These are phyloP conservation scores for Egretta garzetta DNA, from an alignment of 2,113 vertebrate genomes.

Conservation along the genomic window DNA sequence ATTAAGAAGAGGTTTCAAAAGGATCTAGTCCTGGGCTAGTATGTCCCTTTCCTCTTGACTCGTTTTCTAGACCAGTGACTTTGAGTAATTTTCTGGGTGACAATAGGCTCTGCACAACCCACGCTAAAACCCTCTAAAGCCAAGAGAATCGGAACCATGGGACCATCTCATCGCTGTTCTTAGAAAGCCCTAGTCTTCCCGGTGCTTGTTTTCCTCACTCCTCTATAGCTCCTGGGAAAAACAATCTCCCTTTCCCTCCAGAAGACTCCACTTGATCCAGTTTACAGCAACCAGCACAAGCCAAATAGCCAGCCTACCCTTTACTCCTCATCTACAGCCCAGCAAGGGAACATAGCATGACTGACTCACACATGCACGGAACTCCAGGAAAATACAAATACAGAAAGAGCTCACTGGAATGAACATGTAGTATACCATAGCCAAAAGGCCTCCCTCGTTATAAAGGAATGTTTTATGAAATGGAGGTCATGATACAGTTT, in stretches of 20 bases:
- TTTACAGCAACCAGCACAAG: neutral
- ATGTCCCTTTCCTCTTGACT: neutral
- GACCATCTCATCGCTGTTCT: neutral
- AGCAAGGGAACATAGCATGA: neutral
- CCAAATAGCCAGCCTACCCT: neutral
- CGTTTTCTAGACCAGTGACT: neutral
- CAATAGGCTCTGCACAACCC: neutral
- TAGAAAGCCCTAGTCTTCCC: neutral
- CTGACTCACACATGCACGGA: fast-evolving
- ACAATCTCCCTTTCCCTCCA: neutral
- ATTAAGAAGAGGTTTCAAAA: neutral
- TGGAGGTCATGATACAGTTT: neutral
- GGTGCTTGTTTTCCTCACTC: neutral
- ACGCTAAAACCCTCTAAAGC: neutral
- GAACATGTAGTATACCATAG: neutral
- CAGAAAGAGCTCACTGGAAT: neutral
- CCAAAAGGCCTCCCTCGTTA: neutral
- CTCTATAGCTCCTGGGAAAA: neutral
- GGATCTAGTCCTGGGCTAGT: neutral
- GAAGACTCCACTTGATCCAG: neutral
- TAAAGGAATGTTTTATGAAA: neutral
- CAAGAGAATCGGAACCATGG: neutral
- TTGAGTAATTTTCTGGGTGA: neutral
- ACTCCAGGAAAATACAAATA: neutral
- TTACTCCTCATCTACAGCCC: neutral